Conservation (phyloP, 2,888 invertebrate genomes). For the Seira musarum region DNA sequence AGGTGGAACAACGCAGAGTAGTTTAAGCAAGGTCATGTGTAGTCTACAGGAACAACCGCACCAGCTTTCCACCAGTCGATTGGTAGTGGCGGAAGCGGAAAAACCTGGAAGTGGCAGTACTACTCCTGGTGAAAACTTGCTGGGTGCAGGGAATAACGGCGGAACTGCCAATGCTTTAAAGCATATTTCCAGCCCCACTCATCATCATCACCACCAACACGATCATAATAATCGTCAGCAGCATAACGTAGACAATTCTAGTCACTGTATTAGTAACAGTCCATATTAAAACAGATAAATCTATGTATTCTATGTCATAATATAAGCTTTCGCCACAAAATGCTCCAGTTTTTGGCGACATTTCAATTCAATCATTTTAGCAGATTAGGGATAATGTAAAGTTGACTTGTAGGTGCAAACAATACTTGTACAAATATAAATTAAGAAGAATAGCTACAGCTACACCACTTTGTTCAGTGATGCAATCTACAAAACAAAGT, state of each 20-base stretch:
- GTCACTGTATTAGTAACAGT: constrained; percentile 42
- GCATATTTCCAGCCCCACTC: constrained; percentile 7
- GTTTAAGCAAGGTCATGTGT: constrained; percentile 3
- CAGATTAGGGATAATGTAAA: not conserved
- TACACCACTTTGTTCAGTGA: too few species aligned
- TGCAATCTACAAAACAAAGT: too few species aligned
- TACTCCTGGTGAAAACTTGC: not conserved
- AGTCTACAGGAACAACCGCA: not conserved
- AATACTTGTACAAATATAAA: too few species aligned
- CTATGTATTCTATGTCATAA: not conserved
- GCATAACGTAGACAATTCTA: constrained; percentile 44
- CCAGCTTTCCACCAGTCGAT: constrained; percentile 14
- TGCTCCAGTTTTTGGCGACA: not conserved
- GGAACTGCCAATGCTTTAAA: constrained; percentile 14
- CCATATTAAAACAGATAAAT: constrained; percentile 21
- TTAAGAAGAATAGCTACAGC: too few species aligned
- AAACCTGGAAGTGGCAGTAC: not conserved
- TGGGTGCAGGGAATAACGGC: not conserved
- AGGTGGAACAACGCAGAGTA: not conserved
- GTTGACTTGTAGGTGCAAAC: too few species aligned
- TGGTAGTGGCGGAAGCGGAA: constrained; percentile 16
- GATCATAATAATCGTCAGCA: constrained; percentile 23
- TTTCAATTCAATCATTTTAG: not conserved
- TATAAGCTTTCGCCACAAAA: not conserved
- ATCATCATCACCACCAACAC: constrained; percentile 3